These are phyloP conservation scores for Tenualosa ilisha DNA, from an alignment of 2,797 vertebrate genomes.

Conservation along the genomic window DNA sequence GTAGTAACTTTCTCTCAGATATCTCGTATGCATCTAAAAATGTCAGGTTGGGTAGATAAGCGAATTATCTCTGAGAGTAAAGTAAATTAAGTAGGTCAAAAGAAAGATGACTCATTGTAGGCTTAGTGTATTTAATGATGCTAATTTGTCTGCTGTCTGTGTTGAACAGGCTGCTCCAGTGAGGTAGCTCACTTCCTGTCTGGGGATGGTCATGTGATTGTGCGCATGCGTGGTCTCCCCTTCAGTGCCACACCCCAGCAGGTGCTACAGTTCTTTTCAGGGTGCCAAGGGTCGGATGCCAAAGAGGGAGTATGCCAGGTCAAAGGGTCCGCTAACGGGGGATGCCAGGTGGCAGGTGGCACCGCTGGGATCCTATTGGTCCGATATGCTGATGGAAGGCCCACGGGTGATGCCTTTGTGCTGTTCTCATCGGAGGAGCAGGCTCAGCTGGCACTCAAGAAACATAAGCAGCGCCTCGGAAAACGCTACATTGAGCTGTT, in stretches of 20 bases:
- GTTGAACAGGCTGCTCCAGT: constrained; percentile 86
- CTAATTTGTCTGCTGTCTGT: background rate
- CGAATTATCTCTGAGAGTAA: background rate
- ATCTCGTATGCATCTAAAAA: background rate
- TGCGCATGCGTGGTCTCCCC: constrained; percentile 93
- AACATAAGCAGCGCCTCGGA: constrained; percentile 95
- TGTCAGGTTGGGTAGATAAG: background rate
- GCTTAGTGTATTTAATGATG: background rate
- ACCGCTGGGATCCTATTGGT: constrained; percentile 93
- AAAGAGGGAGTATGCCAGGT: constrained; percentile 42
- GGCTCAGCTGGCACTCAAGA: constrained; percentile 91
- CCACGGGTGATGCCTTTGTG: constrained; percentile 95
- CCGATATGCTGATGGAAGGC: constrained; percentile 92
- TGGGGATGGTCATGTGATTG: constrained; percentile 91
- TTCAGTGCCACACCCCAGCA: constrained; percentile 91
- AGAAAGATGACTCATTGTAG: background rate
- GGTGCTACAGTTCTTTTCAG: constrained; percentile 87
- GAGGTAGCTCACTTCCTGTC: constrained; percentile 95
- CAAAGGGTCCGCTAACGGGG: constrained; percentile 60
- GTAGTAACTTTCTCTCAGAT: too few species aligned
- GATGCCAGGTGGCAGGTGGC: constrained; percentile 84
- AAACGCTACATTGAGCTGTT: constrained; percentile 98
- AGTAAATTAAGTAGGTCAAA: background rate
- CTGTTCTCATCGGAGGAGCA: constrained; percentile 93
- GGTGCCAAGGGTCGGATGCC: constrained; percentile 77